Percentiles rank a stretch among this genome's conserved stretches.
Evolutionary conservation across 2,888 invertebrate genomes (phyloP).

Genomic region (Hymenopus coronatus): DNA sequence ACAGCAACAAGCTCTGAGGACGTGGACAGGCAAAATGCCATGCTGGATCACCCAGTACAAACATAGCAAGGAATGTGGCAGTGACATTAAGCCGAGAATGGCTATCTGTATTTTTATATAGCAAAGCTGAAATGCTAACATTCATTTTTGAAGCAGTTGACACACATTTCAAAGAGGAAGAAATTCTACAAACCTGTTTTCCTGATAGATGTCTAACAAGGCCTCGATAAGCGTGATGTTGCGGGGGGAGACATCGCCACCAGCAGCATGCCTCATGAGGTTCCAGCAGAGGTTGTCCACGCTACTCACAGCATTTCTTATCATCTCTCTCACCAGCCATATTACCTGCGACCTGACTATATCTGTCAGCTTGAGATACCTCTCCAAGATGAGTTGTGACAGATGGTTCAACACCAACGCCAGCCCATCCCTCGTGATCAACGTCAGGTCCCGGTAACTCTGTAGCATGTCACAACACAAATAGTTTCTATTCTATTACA

Average conservation of each 20-base stretch:
- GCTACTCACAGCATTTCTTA: slow-evolving; percentile 81
- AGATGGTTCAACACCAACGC: slow-evolving; percentile 76
- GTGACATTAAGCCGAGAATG: no score
- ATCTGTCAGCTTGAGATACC: slow-evolving; percentile 84
- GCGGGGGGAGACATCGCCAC: slow-evolving; percentile 84
- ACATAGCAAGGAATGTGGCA: no score
- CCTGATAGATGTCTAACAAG: slow-evolving; percentile 85
- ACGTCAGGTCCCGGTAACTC: slow-evolving; percentile 87
- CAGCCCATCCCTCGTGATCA: slow-evolving; percentile 87
- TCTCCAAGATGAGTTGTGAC: slow-evolving; percentile 81
- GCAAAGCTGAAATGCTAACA: no score
- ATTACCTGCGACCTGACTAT: slow-evolving; percentile 76
- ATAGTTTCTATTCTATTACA: no score
- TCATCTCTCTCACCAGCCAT: slow-evolving; percentile 90
- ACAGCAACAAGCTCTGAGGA: no score
- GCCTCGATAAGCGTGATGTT: slow-evolving; percentile 88
- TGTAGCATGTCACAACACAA: slow-evolving; percentile 41
- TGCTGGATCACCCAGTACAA: no score
- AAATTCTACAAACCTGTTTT: slow-evolving; percentile 55
- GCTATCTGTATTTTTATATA: no score
- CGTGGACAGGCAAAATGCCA: no score
- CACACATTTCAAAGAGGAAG: background rate
- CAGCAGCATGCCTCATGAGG: slow-evolving; percentile 89
- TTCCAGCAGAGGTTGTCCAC: slow-evolving; percentile 90
- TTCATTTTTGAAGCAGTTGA: no score